phyloP scores from a whole-genome alignment of 2,113 vertebrate genomes.

The Laterallus jamaicensis region DNA sequence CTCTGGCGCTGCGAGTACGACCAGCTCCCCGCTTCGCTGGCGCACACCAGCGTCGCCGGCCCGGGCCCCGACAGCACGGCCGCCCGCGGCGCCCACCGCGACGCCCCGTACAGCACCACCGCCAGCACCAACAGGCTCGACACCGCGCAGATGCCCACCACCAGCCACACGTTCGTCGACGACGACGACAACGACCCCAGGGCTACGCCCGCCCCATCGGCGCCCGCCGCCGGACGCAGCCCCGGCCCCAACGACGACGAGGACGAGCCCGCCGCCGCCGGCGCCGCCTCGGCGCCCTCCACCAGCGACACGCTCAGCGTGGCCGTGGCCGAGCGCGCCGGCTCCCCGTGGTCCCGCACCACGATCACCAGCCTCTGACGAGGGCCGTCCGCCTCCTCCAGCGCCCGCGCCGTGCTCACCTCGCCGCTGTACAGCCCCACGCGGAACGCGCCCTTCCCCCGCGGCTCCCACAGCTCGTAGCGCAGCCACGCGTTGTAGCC shows the following conservation, averaged over 20 bases:
- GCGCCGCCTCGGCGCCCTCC: too few species aligned
- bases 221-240: too few species aligned
- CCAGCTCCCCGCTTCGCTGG: constrained; percentile 61
- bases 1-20: constrained; percentile 45
- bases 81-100: too few species aligned
- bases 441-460: constrained; percentile 19
- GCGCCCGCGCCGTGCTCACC: constrained; percentile 60
- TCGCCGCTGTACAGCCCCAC: constrained; percentile 45
- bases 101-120: too few species aligned
- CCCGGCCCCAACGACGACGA: too few species aligned
- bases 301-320: too few species aligned
- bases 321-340: too few species aligned
- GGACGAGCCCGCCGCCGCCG: too few species aligned
- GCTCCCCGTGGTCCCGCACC: too few species aligned
- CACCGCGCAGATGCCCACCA: constrained; percentile 61
- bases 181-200: too few species aligned
- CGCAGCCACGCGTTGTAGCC: not conserved
- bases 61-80: too few species aligned
- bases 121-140: constrained; percentile 50
- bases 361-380: constrained; percentile 53
- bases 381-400: constrained; percentile 70
- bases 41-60: constrained; percentile 42
- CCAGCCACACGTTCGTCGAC: constrained; percentile 51
- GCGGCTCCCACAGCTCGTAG: not conserved
- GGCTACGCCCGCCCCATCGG: not conserved